phyloP scores from a whole-genome alignment of 1,140 invertebrate genomes.

The Aphidius ervi region DNA sequence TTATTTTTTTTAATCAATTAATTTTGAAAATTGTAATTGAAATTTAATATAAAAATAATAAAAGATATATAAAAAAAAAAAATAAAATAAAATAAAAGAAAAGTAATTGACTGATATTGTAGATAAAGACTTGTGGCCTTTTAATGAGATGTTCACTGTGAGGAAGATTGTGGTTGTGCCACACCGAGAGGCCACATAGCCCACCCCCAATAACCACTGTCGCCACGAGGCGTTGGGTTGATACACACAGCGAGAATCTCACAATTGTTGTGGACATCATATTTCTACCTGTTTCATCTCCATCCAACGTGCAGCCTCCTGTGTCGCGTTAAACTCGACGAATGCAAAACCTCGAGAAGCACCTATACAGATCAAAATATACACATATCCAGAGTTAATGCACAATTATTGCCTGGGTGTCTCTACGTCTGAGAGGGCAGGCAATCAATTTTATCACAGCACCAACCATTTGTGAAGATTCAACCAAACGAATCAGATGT shows the following conservation, averaged over 20 bases:
- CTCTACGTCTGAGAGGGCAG: slow-evolving; percentile 53
- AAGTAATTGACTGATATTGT: slow-evolving; percentile 27
- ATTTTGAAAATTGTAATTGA: too few relatives aligned
- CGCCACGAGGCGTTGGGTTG: slow-evolving; percentile 50
- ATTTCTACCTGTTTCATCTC: slow-evolving; percentile 83
- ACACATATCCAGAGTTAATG: slow-evolving; percentile 56
- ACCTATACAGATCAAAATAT: slow-evolving; percentile 68
- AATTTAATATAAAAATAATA: too few relatives aligned
- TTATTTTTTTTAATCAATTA: too few relatives aligned
- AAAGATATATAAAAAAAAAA: too few relatives aligned
- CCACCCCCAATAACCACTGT: slow-evolving; percentile 40
- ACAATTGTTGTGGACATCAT: slow-evolving; percentile 49
- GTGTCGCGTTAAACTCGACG: slow-evolving; percentile 88
- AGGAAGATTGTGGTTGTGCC: slow-evolving; percentile 38
- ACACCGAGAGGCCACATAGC: slow-evolving; percentile 50
- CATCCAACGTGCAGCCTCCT: slow-evolving; percentile 89
- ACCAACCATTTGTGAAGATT: slow-evolving; percentile 51
- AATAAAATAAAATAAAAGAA: too few relatives aligned
- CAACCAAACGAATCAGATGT: slow-evolving; percentile 35
- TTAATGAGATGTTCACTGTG: slow-evolving; percentile 17
- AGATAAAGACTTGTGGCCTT: slow-evolving; percentile 44
- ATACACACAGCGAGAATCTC: background rate
- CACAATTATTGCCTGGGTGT: slow-evolving; percentile 51
- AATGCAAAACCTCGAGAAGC: slow-evolving; percentile 89
- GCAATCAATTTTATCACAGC: slow-evolving; percentile 47